Base-by-base conservation (phyloP, 2,797 vertebrate species). In the Mus minutoides region DNA sequence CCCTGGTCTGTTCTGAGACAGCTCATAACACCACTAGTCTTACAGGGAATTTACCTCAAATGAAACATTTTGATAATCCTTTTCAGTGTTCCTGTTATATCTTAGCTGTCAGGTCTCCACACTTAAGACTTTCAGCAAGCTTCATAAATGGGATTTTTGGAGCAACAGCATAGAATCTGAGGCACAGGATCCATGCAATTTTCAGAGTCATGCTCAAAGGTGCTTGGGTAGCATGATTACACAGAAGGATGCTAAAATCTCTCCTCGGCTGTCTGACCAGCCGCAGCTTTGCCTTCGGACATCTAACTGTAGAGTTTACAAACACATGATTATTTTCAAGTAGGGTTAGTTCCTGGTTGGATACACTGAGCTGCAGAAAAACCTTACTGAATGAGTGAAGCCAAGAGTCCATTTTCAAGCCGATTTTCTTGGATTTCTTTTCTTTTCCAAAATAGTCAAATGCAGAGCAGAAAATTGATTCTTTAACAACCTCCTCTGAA, bases 41-140 rank as follows among this genome's bases (percentile, higher is more conserved):
- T 83, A 84, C 3, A n/a, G n/a, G 13, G 60, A 34, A 96, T 96
- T 92, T 95, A 49, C 78, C 76, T 89, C 80, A 93, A 95, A 94
- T 97, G 78, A 90, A 93, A 90, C 67, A 93, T 83, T 96, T 96
- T 76, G 77, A 93, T 96, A 83, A 96, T 95, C 77, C 43, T 97
- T 91, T 92, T 40, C 3, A 22, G 73, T 60, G 90, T 43, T 91
- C 3, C 94, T 78, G 90, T 88, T 93, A 56, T 17, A 67, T 94
- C 85, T 90, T 85, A 84, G 19, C 29, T 5, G 2, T 90, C 56
- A 24, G 14, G 1, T 91, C 56, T 88, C 69, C 62, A 83, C 24
- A 94, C 49, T 67, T 77, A 77, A 90, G 84, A 43, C 12, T 76
- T 34, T 77, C 75, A 88, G 62, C 77, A 93, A 88, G 56, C 69